A percentile compares a stretch with the other conserved stretches of the same genome.
Evolutionary conservation across 2,888 invertebrate genomes (phyloP).

Genomic region (Chrysina gloriosa): DNA sequence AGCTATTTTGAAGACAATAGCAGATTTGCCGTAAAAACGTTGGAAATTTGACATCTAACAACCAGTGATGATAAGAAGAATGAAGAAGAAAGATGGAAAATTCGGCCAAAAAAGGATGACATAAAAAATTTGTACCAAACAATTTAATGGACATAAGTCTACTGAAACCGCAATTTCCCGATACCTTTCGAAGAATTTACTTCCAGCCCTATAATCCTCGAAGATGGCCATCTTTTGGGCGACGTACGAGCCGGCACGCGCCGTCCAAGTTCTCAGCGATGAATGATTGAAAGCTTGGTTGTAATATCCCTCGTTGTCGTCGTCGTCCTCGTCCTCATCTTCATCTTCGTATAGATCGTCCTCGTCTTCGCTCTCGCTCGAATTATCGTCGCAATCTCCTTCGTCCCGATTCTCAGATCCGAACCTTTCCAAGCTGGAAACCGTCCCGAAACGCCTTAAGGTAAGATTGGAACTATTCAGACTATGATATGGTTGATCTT

Average conservation of each 20-base stretch:
- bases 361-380: slow-evolving; percentile 54
- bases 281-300: slow-evolving; percentile 62
- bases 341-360: slow-evolving; percentile 51
- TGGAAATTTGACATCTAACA: too few relatives aligned
- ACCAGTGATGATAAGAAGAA: too few relatives aligned
- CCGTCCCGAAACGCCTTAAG: slow-evolving; percentile 73
- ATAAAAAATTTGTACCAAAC: too few relatives aligned
- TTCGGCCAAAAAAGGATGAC: too few relatives aligned
- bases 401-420: slow-evolving; percentile 73
- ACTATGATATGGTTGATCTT: slow-evolving; percentile 80
- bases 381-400: slow-evolving; percentile 48
- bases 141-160: not conserved
- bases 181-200: slow-evolving; percentile 65
- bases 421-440: slow-evolving; percentile 78
- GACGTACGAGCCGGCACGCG: slow-evolving; percentile 82
- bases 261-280: slow-evolving; percentile 75
- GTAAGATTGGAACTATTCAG: slow-evolving; percentile 70
- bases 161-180: not conserved
- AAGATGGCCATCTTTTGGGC: slow-evolving; percentile 83
- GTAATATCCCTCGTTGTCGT: slow-evolving; percentile 57
- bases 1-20: not conserved
- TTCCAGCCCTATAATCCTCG: slow-evolving; percentile 65
- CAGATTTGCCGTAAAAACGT: not conserved
- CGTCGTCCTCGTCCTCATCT: slow-evolving; percentile 46
- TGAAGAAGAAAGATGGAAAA: too few relatives aligned